A percentile compares a stretch with the other conserved stretches of the same genome.
Conservation (phyloP, 2,797 vertebrate species). For the Catamblyrhynchus diadema region DNA sequence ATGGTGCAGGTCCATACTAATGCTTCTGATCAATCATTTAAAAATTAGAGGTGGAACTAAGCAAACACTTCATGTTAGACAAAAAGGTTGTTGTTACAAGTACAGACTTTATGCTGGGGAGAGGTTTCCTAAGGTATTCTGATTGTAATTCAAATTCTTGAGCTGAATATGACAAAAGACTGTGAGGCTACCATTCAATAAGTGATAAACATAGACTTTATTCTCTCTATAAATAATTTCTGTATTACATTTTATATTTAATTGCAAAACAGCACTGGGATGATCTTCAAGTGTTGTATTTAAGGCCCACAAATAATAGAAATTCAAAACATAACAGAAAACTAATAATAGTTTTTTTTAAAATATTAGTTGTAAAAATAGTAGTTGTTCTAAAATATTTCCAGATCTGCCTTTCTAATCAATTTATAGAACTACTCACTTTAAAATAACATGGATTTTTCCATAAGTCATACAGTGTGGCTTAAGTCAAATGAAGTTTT, state of each 20-base stretch:
- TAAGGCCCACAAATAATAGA: conserved; percentile 61
- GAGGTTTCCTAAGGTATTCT: conserved; percentile 43
- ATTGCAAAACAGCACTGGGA: conserved; percentile 57
- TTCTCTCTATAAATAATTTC: conserved; percentile 65
- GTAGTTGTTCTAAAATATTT: conserved; percentile 54
- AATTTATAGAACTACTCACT: conserved; percentile 10
- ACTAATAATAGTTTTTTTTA: background rate
- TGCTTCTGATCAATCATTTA: background rate
- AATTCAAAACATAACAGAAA: conserved; percentile 46
- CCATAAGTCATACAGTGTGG: background rate
- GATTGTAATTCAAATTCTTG: conserved; percentile 78
- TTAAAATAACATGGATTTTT: conserved; percentile 31
- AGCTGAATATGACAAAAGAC: conserved; percentile 67
- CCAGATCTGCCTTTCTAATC: conserved; percentile 26
- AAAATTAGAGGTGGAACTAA: background rate
- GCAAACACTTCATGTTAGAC: background rate
- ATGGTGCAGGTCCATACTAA: background rate
- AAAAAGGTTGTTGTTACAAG: conserved; percentile 9
- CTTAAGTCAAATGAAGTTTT: background rate
- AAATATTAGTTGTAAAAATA: background rate
- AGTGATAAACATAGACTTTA: conserved; percentile 65
- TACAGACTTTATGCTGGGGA: background rate
- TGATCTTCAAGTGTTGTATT: conserved; percentile 75
- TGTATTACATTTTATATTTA: conserved; percentile 70
- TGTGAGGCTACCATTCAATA: conserved; percentile 71